Percentiles rank a stretch among this genome's conserved stretches.
Evolutionary conservation across 2,888 invertebrate species (phyloP).

Genomic region (Opisthograptis luteolata): DNA sequence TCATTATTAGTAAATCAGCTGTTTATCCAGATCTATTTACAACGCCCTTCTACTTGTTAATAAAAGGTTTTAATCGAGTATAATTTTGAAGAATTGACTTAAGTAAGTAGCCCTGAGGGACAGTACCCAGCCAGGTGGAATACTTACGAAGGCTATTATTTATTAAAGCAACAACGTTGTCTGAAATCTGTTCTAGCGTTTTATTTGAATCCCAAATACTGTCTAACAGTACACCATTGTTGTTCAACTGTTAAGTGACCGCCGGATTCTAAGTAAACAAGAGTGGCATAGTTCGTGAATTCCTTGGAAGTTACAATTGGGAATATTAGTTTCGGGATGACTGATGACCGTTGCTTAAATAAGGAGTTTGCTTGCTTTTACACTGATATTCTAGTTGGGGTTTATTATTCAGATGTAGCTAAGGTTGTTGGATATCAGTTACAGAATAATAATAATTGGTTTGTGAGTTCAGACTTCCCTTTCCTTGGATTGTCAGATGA

Average conservation of each 20-base stretch:
- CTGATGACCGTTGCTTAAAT: constrained; percentile 53
- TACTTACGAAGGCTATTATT: too few relatives aligned
- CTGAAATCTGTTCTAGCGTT: too few relatives aligned
- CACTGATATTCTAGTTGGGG: constrained; percentile 22
- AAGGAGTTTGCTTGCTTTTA: constrained; percentile 27
- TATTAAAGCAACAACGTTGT: too few relatives aligned
- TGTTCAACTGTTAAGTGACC: constrained; percentile 42
- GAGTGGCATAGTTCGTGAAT: constrained; percentile 56
- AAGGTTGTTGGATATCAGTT: constrained; percentile 14
- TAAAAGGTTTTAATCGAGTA: too few relatives aligned
- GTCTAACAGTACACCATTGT: constrained; percentile 9
- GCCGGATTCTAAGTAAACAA: constrained; percentile 46
- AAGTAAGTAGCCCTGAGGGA: background rate
- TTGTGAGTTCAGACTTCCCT: background rate
- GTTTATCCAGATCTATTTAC: too few relatives aligned
- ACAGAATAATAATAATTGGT: constrained; percentile 8
- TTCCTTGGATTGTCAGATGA: too few relatives aligned
- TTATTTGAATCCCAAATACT: constrained; percentile 14
- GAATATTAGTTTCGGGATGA: constrained; percentile 64
- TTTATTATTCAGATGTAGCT: constrained; percentile 23
- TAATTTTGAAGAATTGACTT: too few relatives aligned
- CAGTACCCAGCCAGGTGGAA: too few relatives aligned
- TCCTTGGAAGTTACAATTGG: constrained; percentile 51
- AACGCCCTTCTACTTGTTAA: too few relatives aligned
- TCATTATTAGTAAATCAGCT: too few relatives aligned